Percentiles rank a stretch among this genome's conserved stretches.
These are phyloP conservation scores for Sebastes oblongus DNA, from an alignment of 2,797 vertebrate genomes.

Conservation along the genomic window DNA sequence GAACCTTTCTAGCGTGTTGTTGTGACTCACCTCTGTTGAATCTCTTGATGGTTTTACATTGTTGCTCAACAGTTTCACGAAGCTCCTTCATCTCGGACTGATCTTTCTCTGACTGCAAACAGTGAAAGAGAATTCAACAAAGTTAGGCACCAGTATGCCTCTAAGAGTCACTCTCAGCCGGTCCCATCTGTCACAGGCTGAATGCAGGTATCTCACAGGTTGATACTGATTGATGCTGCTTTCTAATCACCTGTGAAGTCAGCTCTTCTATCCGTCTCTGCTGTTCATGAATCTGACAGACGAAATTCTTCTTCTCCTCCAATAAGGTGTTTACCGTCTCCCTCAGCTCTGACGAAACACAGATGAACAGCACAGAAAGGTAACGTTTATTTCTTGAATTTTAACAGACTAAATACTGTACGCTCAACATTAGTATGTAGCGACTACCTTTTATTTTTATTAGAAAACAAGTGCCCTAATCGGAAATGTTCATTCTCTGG, in stretches of 20 bases:
- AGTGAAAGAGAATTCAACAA: not conserved
- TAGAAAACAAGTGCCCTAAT: too few species aligned
- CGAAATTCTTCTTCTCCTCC: constrained; percentile 83
- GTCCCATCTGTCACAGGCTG: too few species aligned
- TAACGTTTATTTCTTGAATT: not conserved
- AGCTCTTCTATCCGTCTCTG: constrained; percentile 79
- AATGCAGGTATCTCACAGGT: too few species aligned
- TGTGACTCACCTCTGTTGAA: constrained; percentile 82
- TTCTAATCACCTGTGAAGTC: constrained; percentile 71
- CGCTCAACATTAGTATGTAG: not conserved
- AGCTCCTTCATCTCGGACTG: constrained; percentile 79
- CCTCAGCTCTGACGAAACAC: constrained; percentile 74
- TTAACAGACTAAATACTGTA: not conserved
- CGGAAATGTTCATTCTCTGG: too few species aligned
- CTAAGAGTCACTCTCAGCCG: not conserved
- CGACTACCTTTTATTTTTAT: not conserved
- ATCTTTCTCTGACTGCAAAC: constrained; percentile 74
- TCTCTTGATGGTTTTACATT: constrained; percentile 84
- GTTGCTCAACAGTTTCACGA: constrained; percentile 74
- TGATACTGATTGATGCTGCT: not conserved
- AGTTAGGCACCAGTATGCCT: not conserved
- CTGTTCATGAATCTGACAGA: constrained; percentile 82
- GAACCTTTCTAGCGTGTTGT: not conserved
- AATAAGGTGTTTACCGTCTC: constrained; percentile 78
- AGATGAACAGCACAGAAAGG: rapidly evolving